These are phyloP conservation scores for Etheostoma perlongum DNA, from an alignment of 2,797 vertebrate species.

Conservation along the genomic window DNA sequence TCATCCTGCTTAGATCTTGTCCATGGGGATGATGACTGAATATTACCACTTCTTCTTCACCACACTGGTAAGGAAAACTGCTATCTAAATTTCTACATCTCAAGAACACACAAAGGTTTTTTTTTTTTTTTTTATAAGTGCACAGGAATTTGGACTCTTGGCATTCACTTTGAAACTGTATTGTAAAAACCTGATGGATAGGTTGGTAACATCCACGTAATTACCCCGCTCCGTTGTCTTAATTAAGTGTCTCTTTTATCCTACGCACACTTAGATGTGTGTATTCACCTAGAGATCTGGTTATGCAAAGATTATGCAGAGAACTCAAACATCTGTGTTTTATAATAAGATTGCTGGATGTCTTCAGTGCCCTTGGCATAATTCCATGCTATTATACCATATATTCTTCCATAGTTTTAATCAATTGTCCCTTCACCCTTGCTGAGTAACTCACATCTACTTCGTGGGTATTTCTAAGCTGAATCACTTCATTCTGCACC, in stretches of 20 bases:
- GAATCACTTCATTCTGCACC: constrained; percentile 8
- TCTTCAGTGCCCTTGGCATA: constrained; percentile 51
- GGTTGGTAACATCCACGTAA: background rate
- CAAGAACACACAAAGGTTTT: background rate
- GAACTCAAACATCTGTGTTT: constrained; percentile 62
- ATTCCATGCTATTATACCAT: constrained; percentile 36
- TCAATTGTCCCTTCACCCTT: constrained; percentile 47
- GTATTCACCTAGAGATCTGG: constrained; percentile 32
- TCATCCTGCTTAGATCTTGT: constrained; percentile 82
- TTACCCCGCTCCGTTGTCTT: constrained; percentile 22
- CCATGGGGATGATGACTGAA: constrained; percentile 99
- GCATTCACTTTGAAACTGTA: constrained; percentile 13
- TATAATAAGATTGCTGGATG: constrained; percentile 58
- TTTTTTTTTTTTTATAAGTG: background rate
- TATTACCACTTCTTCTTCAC: constrained; percentile 99
- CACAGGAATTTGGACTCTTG: background rate
- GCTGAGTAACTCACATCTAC: constrained; percentile 18
- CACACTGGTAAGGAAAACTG: constrained; percentile 90
- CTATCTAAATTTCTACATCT: too few relatives aligned
- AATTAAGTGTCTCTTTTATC: constrained; percentile 42
- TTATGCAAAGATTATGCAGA: constrained; percentile 57
- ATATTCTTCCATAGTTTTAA: constrained; percentile 46
- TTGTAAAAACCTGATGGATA: constrained; percentile 11
- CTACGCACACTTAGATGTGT: constrained; percentile 7
- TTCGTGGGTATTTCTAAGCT: constrained; percentile 1